Base-by-base conservation (phyloP, 1,140 invertebrate genomes). In the Telenomus remus region DNA sequence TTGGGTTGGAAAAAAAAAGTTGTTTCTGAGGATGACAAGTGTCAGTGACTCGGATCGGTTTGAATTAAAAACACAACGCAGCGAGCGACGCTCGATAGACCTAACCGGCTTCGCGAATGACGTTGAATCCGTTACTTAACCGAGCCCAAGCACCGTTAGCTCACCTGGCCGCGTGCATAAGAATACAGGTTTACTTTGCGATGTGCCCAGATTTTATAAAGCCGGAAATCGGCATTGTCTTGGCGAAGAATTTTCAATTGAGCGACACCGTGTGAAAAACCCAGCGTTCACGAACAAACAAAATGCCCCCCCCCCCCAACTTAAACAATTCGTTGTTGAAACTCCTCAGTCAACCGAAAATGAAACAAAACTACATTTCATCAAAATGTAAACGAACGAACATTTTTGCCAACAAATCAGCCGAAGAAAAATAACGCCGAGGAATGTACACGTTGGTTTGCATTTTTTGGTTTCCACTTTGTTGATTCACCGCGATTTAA, bases 71-170 rank as follows among this genome's bases (percentile, higher is more conserved):
- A 79, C 79, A 76, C 75, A 50, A 50, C 56, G 51, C 56, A 49
- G n/a, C n/a, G n/a, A 15, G 59, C 19, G 6, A 27, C 19, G 19
- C 19, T 3, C 19, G 37, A 33, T 49, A 47, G 60, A 51, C 56
- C 51, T 37, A 44, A 51, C 53, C 43, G 69, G 54, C 54, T 68
- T 66, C 72, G 70, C 72, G 81, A 80, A 84, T 82, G 79, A 76
- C 54, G 73, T 63, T 64, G 80, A 82, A 82, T 71, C 86, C 86
- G 86, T 88, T 88, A 88, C 82, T 87, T 87, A 86, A 87, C 87
- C 86, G 86, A 82, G 82, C 63, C 72, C 42, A 79, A 80, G 81
- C 82, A 87, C 87, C 87, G 86, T 88, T 88, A 87, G 80, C 84
- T 88, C 86, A 87, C 84, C 85, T 88, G 86, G 78, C 82, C 79